A percentile compares a stretch with the other conserved stretches of the same genome.
These are phyloP conservation scores for Atopsyche davidsoni DNA, from an alignment of 1,140 invertebrate genomes.

Conservation along the genomic window DNA sequence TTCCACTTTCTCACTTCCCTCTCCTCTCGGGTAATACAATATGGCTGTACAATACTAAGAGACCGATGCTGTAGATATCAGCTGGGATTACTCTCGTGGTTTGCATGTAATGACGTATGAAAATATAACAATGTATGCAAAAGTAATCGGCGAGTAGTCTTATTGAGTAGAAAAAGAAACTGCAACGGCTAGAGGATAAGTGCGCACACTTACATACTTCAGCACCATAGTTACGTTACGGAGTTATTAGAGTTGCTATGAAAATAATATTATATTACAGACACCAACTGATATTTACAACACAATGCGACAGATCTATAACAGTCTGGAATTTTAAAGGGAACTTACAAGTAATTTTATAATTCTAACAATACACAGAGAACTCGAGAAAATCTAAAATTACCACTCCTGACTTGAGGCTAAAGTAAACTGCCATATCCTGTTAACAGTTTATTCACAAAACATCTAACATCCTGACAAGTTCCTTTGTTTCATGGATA, in stretches of 20 bases:
- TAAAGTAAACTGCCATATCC: slow-evolving; percentile 26
- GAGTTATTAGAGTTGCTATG: slow-evolving; percentile 1
- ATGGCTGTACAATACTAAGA: slow-evolving; percentile 8
- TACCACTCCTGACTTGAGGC: slow-evolving; percentile 24
- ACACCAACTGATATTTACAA: slow-evolving; percentile 25
- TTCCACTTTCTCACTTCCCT: background rate
- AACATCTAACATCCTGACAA: slow-evolving; percentile 26
- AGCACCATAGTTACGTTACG: background rate
- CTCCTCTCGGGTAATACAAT: too few relatives aligned
- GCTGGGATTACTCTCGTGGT: slow-evolving; percentile 3
- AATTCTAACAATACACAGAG: slow-evolving; percentile 32
- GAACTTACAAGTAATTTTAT: slow-evolving; percentile 29
- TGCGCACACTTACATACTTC: background rate
- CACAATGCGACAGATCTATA: slow-evolving; percentile 26
- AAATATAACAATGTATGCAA: background rate
- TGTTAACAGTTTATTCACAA: slow-evolving; percentile 28
- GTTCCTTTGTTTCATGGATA: slow-evolving; percentile 30
- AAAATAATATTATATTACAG: slow-evolving; percentile 6
- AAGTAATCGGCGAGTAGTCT: background rate
- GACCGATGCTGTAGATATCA: slow-evolving; percentile 7
- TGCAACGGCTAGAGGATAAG: background rate
- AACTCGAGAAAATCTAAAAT: slow-evolving; percentile 31
- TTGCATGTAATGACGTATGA: too few relatives aligned
- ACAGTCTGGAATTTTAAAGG: slow-evolving; percentile 27
- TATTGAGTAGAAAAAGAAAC: background rate